Evolutionary conservation across 1,140 invertebrate species (phyloP).

Genomic region (Harlomillsia oculata): DNA sequence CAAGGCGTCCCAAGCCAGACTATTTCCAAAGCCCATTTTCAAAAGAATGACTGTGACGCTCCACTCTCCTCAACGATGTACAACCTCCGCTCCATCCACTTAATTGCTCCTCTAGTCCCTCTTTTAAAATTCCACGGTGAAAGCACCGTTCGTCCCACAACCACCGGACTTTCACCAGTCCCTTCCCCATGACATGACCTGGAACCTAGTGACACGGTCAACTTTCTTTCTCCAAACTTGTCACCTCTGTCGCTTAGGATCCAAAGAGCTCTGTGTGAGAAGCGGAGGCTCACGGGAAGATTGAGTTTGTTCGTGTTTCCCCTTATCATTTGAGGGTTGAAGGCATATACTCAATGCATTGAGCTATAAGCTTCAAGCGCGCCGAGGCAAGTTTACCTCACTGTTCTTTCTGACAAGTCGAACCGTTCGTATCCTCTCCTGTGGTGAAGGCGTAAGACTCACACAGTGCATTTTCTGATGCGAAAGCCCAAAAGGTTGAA

Average conservation of each 20-base stretch:
- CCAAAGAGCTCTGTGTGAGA: slow-evolving; percentile 9
- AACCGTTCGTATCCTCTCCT: too few relatives aligned
- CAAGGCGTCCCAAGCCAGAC: too few relatives aligned
- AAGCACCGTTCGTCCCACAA: slow-evolving; percentile 2
- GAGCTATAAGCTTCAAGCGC: background rate
- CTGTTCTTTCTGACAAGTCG: too few relatives aligned
- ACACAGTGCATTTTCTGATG: too few relatives aligned
- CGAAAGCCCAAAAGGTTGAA: too few relatives aligned
- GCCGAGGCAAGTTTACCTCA: too few relatives aligned
- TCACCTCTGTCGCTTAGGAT: too few relatives aligned
- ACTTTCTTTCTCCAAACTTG: too few relatives aligned
- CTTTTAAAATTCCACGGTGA: too few relatives aligned
- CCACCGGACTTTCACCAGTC: slow-evolving; percentile 7
- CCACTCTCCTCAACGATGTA: slow-evolving; percentile 10
- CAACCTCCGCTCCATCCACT: slow-evolving; percentile 28
- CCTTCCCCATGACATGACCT: too few relatives aligned
- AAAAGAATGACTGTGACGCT: slow-evolving; percentile 33
- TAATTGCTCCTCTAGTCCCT: slow-evolving; percentile 34
- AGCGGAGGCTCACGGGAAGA: slow-evolving; percentile 10
- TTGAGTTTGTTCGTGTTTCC: slow-evolving; percentile 10
- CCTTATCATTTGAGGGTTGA: slow-evolving; percentile 3
- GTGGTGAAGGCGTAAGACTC: too few relatives aligned
- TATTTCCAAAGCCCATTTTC: slow-evolving; percentile 22
- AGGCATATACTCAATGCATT: background rate
- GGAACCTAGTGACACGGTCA: too few relatives aligned